These are phyloP conservation scores for Plectropomus leopardus DNA, from an alignment of 2,113 vertebrate genomes.

Conservation along the genomic window DNA sequence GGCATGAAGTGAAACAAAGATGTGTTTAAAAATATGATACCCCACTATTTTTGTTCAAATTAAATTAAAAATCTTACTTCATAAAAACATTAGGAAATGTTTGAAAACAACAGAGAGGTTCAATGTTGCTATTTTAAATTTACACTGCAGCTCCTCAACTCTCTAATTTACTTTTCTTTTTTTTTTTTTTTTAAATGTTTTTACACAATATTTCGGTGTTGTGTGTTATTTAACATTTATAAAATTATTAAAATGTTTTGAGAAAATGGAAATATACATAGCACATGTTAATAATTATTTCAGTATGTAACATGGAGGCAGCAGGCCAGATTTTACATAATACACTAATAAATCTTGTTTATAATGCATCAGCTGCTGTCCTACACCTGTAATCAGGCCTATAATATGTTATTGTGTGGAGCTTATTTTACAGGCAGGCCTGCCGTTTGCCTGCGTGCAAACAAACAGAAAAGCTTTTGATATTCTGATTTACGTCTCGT, in stretches of 20 bases:
- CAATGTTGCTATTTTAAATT: not conserved
- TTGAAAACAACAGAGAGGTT: not conserved
- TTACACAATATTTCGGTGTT: not conserved
- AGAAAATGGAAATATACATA: not conserved
- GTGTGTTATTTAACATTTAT: not conserved
- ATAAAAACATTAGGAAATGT: not conserved
- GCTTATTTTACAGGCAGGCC: not conserved
- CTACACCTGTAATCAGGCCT: not conserved
- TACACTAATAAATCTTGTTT: not conserved
- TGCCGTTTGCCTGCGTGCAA: too few relatives aligned
- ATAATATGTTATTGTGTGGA: not conserved
- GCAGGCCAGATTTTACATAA: slow-evolving; percentile 1
- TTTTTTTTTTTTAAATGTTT: too few relatives aligned
- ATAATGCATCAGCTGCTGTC: slow-evolving; percentile 1
- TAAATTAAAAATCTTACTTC: not conserved
- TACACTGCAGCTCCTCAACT: not conserved
- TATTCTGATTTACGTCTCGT: slow-evolving; percentile 1
- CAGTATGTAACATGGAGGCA: not conserved
- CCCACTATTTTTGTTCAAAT: not conserved
- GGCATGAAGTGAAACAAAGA: not conserved
- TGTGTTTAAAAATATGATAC: not conserved
- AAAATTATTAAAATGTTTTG: not conserved
- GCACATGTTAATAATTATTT: not conserved
- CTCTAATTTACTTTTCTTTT: not conserved
- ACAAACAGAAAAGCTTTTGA: slow-evolving; percentile 12